Evolutionary conservation across 1,140 invertebrate species (phyloP), one percentile per base, ranked within the genome.

Genomic region (Ctenoplectra terminalis): DNA sequence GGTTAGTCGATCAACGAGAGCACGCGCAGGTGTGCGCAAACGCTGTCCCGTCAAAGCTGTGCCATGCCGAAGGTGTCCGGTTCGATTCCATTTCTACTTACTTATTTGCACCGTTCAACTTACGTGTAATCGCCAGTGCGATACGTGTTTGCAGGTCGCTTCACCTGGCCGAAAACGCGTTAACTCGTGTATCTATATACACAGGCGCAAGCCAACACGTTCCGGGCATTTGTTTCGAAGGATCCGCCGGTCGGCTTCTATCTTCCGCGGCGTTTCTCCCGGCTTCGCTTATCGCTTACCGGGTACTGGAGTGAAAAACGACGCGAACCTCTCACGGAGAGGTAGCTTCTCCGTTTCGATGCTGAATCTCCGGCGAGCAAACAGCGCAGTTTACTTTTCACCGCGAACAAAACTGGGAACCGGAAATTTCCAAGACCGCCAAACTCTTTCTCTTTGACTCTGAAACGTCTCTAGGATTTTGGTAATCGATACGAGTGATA

Each of bases 131-230:
- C 61, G 71, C 1, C 11, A 17, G 0, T 31, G 37, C 61, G 72
- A 67, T 81, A 75, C 61, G 61, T 81, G 79, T 81, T 81, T 81
- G 72, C 79, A 52, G 60, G 67, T 81, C 72, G 61, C 72, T 81
- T 58, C 43, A 67, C 26, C 40, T 43, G 50, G 48, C 70, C 69
- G 69, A 80, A 64, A 81, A 74, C 73, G 40, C 70, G 52, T 52
- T n/a, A n/a, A n/a, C n/a, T n/a, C 48, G 58, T 15, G 15, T 40
- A 17, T 7, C 20, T 9, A 29, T 20, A 26, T 29, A 60, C 66
- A 43, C 69, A 61, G 23, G 17, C 17, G 17, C 20, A 5, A 6
- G 64, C 61, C 75, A 67, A 76, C 79, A 75, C 79, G 77, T 73
- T 54, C 34, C 43, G 46, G 13, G 58, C 77, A 80, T 80, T 80